Percentiles rank a stretch among this genome's conserved stretches.
phyloP scores from a whole-genome alignment of 1,140 invertebrate genomes.

The Drosophila watanabei region DNA sequence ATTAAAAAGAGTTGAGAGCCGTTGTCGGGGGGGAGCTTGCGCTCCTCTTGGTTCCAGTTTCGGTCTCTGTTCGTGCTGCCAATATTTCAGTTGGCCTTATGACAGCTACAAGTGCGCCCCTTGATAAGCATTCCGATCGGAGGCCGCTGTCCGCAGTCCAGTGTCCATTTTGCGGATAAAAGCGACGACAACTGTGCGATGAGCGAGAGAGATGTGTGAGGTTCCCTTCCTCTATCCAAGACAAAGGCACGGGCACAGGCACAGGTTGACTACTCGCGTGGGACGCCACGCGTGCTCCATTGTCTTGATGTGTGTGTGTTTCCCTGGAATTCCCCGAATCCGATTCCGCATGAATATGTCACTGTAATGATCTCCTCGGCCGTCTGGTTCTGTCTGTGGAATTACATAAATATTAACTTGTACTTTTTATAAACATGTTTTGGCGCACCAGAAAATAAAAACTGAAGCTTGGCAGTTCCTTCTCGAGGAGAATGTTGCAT shows the following conservation, averaged over 20 bases:
- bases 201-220: conserved; percentile 40
- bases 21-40: conserved; percentile 5
- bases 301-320: conserved; percentile 22
- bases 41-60: conserved; percentile 21
- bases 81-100: conserved; percentile 81
- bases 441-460: conserved; percentile 24
- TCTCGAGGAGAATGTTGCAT: conserved; percentile 19
- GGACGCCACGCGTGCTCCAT: conserved; percentile 46
- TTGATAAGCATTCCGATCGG: conserved; percentile 70
- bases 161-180: conserved; percentile 61
- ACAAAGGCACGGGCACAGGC: conserved; percentile 30
- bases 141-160: conserved; percentile 12
- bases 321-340: conserved; percentile 58
- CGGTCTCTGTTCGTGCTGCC: conserved; percentile 38
- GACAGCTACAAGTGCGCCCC: conserved; percentile 73
- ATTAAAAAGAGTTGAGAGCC: conserved; percentile 23
- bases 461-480: conserved; percentile 6
- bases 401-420: conserved; percentile 84
- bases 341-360: conserved; percentile 70
- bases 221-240: conserved; percentile 6
- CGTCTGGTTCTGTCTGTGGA: conserved; percentile 53
- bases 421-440: conserved; percentile 82
- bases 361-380: conserved; percentile 74
- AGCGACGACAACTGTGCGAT: conserved; percentile 58
- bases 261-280: conserved; percentile 46